Percentiles rank a stretch among this genome's conserved stretches.
These are phyloP conservation scores for Nasonia longicornis DNA, from an alignment of 1,140 invertebrate genomes.

Conservation along the genomic window DNA sequence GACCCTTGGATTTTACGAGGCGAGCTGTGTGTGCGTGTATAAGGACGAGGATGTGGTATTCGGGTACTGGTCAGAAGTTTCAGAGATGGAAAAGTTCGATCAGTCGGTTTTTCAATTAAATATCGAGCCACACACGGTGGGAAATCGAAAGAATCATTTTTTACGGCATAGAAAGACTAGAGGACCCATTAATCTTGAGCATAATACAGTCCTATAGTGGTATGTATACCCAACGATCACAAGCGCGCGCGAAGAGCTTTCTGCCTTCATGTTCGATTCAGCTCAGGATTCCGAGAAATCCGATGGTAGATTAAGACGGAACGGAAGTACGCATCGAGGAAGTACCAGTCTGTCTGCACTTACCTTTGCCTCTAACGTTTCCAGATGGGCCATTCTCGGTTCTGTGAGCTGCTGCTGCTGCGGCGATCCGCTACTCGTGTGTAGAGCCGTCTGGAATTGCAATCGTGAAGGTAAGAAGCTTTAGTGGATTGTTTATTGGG, in stretches of 20 bases:
- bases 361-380: conserved; percentile 85
- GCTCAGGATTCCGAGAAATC: conserved; percentile 42
- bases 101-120: no score
- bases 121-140: no score
- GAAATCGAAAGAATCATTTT: no score
- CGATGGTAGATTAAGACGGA: conserved; percentile 36
- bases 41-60: no score
- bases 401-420: conserved; percentile 58
- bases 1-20: background rate
- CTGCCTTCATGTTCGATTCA: no score
- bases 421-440: conserved; percentile 52
- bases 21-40: background rate
- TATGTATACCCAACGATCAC: no score
- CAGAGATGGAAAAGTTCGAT: no score
- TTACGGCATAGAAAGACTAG: no score
- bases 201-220: no score
- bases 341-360: conserved; percentile 49
- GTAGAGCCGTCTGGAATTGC: conserved; percentile 61
- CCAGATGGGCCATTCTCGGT: conserved; percentile 79
- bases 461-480: background rate
- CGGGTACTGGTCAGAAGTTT: no score
- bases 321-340: conserved; percentile 41
- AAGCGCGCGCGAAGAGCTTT: no score
- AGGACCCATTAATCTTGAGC: no score
- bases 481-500: background rate